Evolutionary conservation across 2,797 vertebrate genomes (phyloP).

Genomic region (Cryptoblepharus egeriae): DNA sequence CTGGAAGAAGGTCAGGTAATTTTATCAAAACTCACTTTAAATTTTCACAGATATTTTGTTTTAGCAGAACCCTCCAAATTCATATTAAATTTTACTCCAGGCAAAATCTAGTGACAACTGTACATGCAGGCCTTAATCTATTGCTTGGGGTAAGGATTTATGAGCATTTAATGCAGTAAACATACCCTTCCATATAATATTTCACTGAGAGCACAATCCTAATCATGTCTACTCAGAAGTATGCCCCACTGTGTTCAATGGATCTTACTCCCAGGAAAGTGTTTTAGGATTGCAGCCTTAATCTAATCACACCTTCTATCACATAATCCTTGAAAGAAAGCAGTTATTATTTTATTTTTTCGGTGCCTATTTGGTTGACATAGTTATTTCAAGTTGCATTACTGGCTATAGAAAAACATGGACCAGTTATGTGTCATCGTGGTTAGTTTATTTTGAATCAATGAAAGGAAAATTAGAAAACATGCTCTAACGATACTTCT

Average conservation of each 20-base stretch:
- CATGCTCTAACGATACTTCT: not conserved
- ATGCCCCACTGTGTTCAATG: too few species aligned
- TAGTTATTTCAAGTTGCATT: not conserved
- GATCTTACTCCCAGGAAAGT: too few species aligned
- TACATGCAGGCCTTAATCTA: not conserved
- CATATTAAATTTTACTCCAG: not conserved
- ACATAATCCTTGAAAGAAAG: not conserved
- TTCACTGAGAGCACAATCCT: too few species aligned
- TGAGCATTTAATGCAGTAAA: not conserved
- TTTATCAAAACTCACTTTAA: not conserved
- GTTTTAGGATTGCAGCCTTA: too few species aligned
- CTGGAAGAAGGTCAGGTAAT: too few species aligned
- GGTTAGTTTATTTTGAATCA: not conserved
- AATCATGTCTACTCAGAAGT: too few species aligned
- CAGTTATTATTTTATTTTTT: not conserved
- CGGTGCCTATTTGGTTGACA: not conserved
- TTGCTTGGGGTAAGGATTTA: not conserved
- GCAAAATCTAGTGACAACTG: not conserved
- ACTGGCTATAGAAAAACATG: not conserved
- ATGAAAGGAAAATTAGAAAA: not conserved
- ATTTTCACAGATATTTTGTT: not conserved
- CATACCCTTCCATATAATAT: not conserved
- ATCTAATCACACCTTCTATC: not conserved
- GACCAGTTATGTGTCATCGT: not conserved
- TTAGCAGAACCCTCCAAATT: not conserved